Evolutionary conservation across 2,113 vertebrate genomes (phyloP).

Genomic region (Larimichthys crocea): DNA sequence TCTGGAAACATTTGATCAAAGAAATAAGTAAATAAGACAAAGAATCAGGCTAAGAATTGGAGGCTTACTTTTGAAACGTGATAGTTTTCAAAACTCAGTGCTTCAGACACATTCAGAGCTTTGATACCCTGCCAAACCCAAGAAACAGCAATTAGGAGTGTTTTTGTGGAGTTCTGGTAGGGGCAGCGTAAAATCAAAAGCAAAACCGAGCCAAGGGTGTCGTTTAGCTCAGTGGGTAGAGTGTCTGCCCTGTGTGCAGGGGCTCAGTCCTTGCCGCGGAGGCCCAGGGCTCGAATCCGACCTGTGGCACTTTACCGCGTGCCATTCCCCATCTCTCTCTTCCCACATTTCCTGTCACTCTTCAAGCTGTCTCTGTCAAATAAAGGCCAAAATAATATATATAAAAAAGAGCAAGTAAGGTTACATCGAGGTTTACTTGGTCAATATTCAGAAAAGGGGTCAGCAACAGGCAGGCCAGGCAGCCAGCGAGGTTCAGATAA

Average conservation of each 20-base stretch:
- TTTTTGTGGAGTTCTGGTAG: neutral
- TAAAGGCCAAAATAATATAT: no score
- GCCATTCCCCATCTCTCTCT: no score
- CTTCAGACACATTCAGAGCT: neutral
- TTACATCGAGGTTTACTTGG: neutral
- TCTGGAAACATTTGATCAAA: neutral
- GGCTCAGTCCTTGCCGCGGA: no score
- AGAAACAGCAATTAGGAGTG: conserved; percentile 20
- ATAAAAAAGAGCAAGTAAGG: neutral
- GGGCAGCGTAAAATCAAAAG: neutral
- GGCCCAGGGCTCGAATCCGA: no score
- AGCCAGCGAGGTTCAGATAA: neutral
- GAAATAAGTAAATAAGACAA: neutral
- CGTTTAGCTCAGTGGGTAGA: no score
- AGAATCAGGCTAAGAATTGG: neutral
- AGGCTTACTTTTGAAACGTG: neutral
- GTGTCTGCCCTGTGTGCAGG: no score
- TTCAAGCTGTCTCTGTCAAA: no score
- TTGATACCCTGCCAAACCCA: neutral
- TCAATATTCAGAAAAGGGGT: neutral
- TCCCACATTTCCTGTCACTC: no score
- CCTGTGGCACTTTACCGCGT: no score
- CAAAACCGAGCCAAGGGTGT: neutral
- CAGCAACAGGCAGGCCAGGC: neutral
- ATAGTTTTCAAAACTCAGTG: neutral